Percentiles rank a stretch among this genome's conserved stretches.
Evolutionary conservation across 2,797 vertebrate species (phyloP).

Genomic region (Lacerta bilineata): DNA sequence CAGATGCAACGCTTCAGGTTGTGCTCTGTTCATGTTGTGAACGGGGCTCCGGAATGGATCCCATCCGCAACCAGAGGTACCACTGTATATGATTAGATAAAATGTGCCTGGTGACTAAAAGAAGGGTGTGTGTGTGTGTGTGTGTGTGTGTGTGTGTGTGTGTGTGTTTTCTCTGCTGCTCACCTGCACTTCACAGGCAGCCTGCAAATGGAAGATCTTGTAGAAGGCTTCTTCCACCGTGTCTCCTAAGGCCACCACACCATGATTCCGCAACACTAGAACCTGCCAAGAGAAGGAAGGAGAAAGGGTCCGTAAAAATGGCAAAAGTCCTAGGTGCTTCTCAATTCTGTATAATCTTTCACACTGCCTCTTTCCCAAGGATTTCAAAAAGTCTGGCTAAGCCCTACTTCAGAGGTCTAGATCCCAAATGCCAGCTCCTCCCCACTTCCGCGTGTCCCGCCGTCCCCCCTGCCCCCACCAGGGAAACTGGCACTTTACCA

Average conservation of each 20-base stretch:
- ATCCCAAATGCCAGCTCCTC: background rate
- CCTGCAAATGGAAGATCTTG: slow-evolving; percentile 94
- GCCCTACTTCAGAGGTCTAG: background rate
- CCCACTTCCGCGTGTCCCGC: too few relatives aligned
- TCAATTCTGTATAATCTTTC: too few relatives aligned
- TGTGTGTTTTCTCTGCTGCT: background rate
- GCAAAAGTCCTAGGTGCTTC: fast-evolving
- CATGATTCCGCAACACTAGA: slow-evolving; percentile 91
- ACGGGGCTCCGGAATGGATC: too few relatives aligned
- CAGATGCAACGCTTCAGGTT: too few relatives aligned
- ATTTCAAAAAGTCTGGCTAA: background rate
- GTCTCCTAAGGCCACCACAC: slow-evolving; percentile 93
- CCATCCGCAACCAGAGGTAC: too few relatives aligned
- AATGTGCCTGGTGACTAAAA: too few relatives aligned
- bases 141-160: too few relatives aligned
- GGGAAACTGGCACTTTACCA: too few relatives aligned
- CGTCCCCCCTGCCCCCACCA: too few relatives aligned
- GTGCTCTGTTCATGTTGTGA: too few relatives aligned
- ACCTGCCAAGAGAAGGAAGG: slow-evolving; percentile 79
- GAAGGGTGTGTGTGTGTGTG: too few relatives aligned
- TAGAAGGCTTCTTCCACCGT: slow-evolving; percentile 97
- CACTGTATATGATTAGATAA: too few relatives aligned
- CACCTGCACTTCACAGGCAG: slow-evolving; percentile 97
- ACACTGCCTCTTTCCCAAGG: background rate
- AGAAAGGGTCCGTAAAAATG: background rate